A percentile compares a stretch with the other conserved stretches of the same genome.
These are phyloP conservation scores for Acanthococcus lagerstroemiae DNA, from an alignment of 2,888 invertebrate species.

Conservation along the genomic window DNA sequence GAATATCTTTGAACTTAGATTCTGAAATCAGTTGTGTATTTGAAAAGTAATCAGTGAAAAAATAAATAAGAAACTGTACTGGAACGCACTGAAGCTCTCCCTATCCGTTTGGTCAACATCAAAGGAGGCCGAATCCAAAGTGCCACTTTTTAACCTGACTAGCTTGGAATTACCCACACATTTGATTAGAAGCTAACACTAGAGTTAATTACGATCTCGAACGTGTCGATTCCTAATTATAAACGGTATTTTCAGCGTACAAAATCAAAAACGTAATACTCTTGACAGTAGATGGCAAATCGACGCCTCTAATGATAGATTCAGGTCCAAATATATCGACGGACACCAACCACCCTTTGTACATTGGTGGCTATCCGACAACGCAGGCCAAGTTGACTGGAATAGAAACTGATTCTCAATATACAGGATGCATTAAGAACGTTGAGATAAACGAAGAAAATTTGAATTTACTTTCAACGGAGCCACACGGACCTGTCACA, in stretches of 20 bases:
- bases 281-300: slow-evolving; percentile 71
- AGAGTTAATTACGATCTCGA: too few relatives aligned
- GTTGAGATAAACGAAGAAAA: slow-evolving; percentile 53
- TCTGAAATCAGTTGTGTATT: too few relatives aligned
- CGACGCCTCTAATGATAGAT: slow-evolving; percentile 56
- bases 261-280: slow-evolving; percentile 86
- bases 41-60: too few relatives aligned
- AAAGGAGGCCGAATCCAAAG: too few relatives aligned
- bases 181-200: too few relatives aligned
- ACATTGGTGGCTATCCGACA: slow-evolving; percentile 75
- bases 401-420: slow-evolving; percentile 57
- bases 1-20: too few relatives aligned
- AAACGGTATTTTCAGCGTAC: slow-evolving; percentile 59
- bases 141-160: too few relatives aligned
- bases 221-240: too few relatives aligned
- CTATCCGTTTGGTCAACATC: too few relatives aligned
- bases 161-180: too few relatives aligned
- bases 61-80: too few relatives aligned
- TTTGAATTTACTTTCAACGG: slow-evolving; percentile 48
- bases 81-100: too few relatives aligned
- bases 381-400: slow-evolving; percentile 49
- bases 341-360: slow-evolving; percentile 74
- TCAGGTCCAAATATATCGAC: slow-evolving; percentile 57
- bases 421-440: slow-evolving; percentile 69
- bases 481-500: slow-evolving; percentile 61